phyloP scores from a whole-genome alignment of 2,113 vertebrate species.

The Ciconia stormi region DNA sequence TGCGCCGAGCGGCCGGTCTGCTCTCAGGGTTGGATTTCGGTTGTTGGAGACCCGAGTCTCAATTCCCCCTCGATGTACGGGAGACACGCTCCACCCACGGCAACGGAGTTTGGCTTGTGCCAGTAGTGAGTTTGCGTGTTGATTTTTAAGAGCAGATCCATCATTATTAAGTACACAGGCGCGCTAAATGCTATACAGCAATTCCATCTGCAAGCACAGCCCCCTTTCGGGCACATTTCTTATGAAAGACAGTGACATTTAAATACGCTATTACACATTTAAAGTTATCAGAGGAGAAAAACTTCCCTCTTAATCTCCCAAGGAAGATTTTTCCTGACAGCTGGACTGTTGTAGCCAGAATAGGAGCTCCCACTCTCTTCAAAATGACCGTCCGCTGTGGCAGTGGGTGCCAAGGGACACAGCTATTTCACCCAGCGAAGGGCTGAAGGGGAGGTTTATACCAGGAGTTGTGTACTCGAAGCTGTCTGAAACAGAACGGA shows the following conservation, averaged over 20 bases:
- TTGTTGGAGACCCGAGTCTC: neutral
- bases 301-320: neutral
- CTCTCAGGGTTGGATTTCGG: too few relatives aligned
- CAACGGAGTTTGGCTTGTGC: neutral
- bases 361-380: neutral
- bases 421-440: neutral
- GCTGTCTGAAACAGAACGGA: neutral
- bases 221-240: neutral
- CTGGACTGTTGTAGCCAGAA: accelerated
- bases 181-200: neutral
- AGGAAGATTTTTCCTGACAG: neutral
- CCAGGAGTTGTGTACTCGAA: neutral
- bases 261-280: neutral
- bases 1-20: neutral
- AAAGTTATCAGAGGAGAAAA: neutral
- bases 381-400: accelerated
- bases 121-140: neutral
- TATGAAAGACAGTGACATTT: neutral
- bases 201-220: too few relatives aligned
- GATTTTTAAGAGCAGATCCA: neutral
- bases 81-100: neutral
- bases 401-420: neutral
- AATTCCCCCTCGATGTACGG: neutral
- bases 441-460: neutral
- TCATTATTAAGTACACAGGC: neutral